These are phyloP conservation scores for Bettongia penicillata DNA, from an alignment of 2,113 vertebrate genomes.

Conservation along the genomic window DNA sequence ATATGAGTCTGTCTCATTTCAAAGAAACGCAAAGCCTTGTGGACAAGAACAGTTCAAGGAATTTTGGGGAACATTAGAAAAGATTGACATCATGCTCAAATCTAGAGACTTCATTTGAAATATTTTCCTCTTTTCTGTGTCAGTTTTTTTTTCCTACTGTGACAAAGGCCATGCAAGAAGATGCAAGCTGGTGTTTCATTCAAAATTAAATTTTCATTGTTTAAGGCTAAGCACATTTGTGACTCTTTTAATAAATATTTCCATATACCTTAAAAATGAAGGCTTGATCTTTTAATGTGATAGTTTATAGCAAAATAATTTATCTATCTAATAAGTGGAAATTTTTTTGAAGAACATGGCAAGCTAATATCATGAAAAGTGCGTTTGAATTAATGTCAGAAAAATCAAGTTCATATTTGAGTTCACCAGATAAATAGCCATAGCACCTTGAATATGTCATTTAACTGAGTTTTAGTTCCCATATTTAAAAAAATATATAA, in stretches of 20 bases:
- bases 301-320: slow-evolving; percentile 47
- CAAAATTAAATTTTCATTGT: slow-evolving; percentile 54
- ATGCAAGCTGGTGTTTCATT: slow-evolving; percentile 30
- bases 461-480: neutral
- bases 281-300: neutral
- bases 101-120: slow-evolving; percentile 3
- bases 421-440: neutral
- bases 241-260: slow-evolving; percentile 25
- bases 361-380: neutral
- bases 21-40: slow-evolving; percentile 35
- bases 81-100: slow-evolving; percentile 41
- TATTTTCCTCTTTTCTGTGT: neutral
- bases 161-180: slow-evolving; percentile 57
- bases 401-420: neutral
- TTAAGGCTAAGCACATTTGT: slow-evolving; percentile 33
- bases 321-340: neutral
- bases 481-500: neutral
- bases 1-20: slow-evolving; percentile 65
- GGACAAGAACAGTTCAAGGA: slow-evolving; percentile 35
- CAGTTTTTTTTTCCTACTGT: slow-evolving; percentile 9
- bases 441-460: neutral
- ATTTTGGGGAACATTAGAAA: slow-evolving; percentile 57
- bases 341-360: neutral
- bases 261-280: slow-evolving; percentile 31
- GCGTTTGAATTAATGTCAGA: neutral